Evolutionary conservation across 1,140 invertebrate genomes (phyloP).

Genomic region (Drosophila pseudoobscura): DNA sequence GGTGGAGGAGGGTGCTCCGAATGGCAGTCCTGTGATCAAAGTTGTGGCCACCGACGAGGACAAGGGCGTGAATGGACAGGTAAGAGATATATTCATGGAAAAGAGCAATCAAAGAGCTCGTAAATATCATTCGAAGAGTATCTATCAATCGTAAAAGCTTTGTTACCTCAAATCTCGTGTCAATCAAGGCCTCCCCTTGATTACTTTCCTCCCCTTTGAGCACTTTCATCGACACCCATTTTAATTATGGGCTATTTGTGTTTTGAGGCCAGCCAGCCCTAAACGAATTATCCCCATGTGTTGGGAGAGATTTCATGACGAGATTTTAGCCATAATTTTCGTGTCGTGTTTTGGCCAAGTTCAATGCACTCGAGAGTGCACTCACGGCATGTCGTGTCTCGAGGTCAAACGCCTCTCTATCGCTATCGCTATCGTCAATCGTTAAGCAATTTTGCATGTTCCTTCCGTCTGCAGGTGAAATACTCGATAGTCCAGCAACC

Average conservation of each 20-base stretch:
- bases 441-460: conserved; percentile 63
- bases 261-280: conserved; percentile 56
- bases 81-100: conserved; percentile 50
- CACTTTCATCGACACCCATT: background rate
- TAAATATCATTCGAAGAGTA: too few species aligned
- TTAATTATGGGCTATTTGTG: conserved; percentile 53
- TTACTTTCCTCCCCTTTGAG: conserved; percentile 16
- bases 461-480: conserved; percentile 85
- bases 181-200: conserved; percentile 12
- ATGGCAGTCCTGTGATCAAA: conserved; percentile 96
- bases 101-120: too few species aligned
- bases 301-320: conserved; percentile 48
- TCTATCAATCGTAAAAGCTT: too few species aligned
- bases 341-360: conserved; percentile 49
- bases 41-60: conserved; percentile 97
- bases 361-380: conserved; percentile 58
- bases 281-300: conserved; percentile 57
- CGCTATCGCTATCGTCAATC: conserved; percentile 54
- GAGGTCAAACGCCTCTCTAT: conserved; percentile 39
- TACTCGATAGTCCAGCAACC: conserved; percentile 98
- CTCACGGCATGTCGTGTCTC: conserved; percentile 39
- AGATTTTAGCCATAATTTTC: conserved; percentile 54
- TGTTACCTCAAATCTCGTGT: too few species aligned
- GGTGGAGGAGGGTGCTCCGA: conserved; percentile 95
- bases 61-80: conserved; percentile 96